Evolutionary conservation across 2,113 vertebrate genomes (phyloP), one percentile per base, ranked within the genome.

Genomic region (Chaenocephalus aceratus): DNA sequence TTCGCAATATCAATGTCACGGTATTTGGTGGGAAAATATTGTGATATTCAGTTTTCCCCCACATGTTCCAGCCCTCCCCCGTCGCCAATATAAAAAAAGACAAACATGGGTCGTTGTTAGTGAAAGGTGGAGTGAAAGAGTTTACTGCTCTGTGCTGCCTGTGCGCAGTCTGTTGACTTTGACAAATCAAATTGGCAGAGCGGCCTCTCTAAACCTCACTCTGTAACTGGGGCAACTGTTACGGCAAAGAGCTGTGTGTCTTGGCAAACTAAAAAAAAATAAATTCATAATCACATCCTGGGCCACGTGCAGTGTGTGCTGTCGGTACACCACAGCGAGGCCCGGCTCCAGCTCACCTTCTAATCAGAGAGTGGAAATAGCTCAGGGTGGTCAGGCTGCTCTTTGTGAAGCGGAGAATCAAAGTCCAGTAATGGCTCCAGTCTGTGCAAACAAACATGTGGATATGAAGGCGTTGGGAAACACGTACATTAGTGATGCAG

Each of bases 361-460:
- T 93, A 93, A 94, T 94, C 92, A 94, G 83, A 0, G 81, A 15
- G 82, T 92, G 79, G 82, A 91, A 94, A 94, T 93, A 93, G 90
- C 88, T 83, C 78, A n/a, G 68, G 49, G 86, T 90, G 91, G 91
- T 85, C 90, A 81, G 77, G 83, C 76, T 67, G 46, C 69, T 61
- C 85, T 71, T 70, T 63, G 51, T 84, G 79, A 82, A 53, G 68
- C 62, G 73, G 52, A 82, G 75, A 86, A 88, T 80, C 75, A 90
- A 85, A 87, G 77, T 58, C 75, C 75, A 65, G 65, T 86, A 90
- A 90, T 73, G 41, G 74, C 63, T 92, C 57, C 90, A 89, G 78
- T 66, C 76, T 86, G 86, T 72, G 61, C 69, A 91, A 84, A 86
- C 67, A 86, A 79, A 87, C 79, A 73, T 8, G 16, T 30, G 30